Evolutionary conservation across 2,113 vertebrate genomes (phyloP).

Genomic region (Osmerus eperlanus): DNA sequence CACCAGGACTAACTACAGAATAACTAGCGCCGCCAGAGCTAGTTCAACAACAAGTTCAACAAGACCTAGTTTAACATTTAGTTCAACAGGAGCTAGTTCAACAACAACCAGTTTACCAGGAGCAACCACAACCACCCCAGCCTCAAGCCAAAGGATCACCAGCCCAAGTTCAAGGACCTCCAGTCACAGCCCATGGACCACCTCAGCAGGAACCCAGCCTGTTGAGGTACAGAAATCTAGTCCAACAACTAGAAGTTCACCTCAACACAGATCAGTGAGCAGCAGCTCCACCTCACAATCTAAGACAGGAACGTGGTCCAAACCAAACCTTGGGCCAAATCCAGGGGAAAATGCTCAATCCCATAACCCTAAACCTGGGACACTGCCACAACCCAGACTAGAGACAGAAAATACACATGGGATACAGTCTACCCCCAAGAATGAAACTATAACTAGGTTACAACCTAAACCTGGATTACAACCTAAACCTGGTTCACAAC

Average conservation of each 20-base stretch:
- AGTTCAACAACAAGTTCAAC: neutral
- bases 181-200: neutral
- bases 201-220: neutral
- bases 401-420: too few relatives aligned
- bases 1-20: neutral
- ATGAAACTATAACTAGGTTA: neutral
- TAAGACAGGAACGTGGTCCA: too few relatives aligned
- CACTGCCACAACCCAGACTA: too few relatives aligned
- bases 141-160: constrained; percentile 6
- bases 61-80: neutral
- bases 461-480: neutral
- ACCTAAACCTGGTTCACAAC: neutral
- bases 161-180: neutral
- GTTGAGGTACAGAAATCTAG: neutral
- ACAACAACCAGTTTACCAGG: neutral
- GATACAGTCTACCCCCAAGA: too few relatives aligned
- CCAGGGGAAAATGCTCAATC: too few relatives aligned
- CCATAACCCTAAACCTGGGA: too few relatives aligned
- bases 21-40: neutral
- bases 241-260: neutral
- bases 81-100: neutral
- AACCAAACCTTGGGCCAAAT: too few relatives aligned
- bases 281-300: too few relatives aligned
- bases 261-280: neutral
- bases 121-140: constrained; percentile 14